Conservation (phyloP, 2,797 vertebrate species). For the Epinephelus coioides region DNA sequence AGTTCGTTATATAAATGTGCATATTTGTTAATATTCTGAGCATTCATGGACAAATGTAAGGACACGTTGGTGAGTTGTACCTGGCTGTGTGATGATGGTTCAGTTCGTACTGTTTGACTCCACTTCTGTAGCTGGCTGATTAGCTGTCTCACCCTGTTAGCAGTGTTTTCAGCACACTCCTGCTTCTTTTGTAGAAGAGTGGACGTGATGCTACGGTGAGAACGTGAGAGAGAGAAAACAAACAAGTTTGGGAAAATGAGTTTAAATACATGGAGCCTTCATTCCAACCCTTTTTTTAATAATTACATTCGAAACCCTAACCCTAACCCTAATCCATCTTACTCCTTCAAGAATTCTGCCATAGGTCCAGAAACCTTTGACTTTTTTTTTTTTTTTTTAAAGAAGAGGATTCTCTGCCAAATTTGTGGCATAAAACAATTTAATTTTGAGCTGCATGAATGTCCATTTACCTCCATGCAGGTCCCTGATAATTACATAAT, state of each 20-base stretch:
- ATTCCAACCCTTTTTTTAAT: background rate
- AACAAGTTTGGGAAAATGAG: background rate
- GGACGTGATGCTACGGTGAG: slow-evolving; percentile 38
- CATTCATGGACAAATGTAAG: background rate
- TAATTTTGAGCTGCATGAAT: background rate
- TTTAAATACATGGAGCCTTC: background rate
- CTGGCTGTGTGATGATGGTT: slow-evolving; percentile 43
- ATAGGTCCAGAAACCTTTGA: background rate
- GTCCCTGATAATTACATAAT: background rate
- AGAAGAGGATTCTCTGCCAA: no score
- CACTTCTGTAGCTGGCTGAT: slow-evolving; percentile 55
- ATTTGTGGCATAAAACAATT: background rate
- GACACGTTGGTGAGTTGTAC: slow-evolving; percentile 37
- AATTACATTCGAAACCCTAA: no score
- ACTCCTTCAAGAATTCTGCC: background rate
- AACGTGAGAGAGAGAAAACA: background rate
- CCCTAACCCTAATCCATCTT: background rate
- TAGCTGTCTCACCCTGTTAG: slow-evolving; percentile 17
- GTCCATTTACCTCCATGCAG: background rate
- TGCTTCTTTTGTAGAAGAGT: slow-evolving; percentile 38
- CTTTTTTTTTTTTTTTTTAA: no score
- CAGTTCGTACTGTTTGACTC: slow-evolving; percentile 40
- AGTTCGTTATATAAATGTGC: background rate
- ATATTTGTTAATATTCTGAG: background rate
- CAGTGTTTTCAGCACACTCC: slow-evolving; percentile 29